Evolutionary conservation across 1,140 invertebrate species (phyloP).

Genomic region (Harlomillsia oculata): DNA sequence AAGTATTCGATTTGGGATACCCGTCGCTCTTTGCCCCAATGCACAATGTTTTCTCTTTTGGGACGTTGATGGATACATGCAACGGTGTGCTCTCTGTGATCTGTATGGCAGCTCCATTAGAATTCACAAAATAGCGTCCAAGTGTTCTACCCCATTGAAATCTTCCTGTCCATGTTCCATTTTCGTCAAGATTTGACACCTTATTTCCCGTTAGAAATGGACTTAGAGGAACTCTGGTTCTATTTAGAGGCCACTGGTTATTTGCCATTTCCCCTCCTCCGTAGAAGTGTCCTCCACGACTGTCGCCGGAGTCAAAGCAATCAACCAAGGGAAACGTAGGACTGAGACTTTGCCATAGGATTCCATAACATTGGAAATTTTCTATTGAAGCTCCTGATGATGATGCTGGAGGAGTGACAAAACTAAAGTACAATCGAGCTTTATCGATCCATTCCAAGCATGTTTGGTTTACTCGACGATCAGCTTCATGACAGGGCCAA

Average conservation of each 20-base stretch:
- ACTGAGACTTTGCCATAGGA: slow-evolving; percentile 66
- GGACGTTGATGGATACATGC: slow-evolving; percentile 60
- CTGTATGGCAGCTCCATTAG: slow-evolving; percentile 67
- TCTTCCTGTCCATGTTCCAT: not conserved
- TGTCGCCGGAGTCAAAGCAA: slow-evolving; percentile 60
- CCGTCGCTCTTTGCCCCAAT: slow-evolving; percentile 62
- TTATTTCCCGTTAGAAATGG: slow-evolving; percentile 70
- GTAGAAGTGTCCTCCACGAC: slow-evolving; percentile 23
- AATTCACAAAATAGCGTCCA: slow-evolving; percentile 71
- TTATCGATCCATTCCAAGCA: slow-evolving; percentile 72
- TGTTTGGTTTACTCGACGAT: slow-evolving; percentile 42
- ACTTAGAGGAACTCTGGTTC: slow-evolving; percentile 56
- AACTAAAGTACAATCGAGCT: slow-evolving; percentile 58
- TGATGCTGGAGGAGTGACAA: slow-evolving; percentile 43
- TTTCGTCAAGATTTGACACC: not conserved
- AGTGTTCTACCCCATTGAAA: slow-evolving; percentile 67
- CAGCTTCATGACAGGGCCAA: slow-evolving; percentile 58
- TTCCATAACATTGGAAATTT: slow-evolving; percentile 57
- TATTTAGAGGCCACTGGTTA: slow-evolving; percentile 67
- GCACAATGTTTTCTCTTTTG: slow-evolving; percentile 53
- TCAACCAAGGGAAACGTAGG: slow-evolving; percentile 58
- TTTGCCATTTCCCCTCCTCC: slow-evolving; percentile 67
- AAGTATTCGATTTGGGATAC: slow-evolving; percentile 64
- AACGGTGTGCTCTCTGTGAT: slow-evolving; percentile 66
- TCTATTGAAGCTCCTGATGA: not conserved